Conservation (phyloP, 2,888 invertebrate genomes). For the Rhagonycha lutea region DNA sequence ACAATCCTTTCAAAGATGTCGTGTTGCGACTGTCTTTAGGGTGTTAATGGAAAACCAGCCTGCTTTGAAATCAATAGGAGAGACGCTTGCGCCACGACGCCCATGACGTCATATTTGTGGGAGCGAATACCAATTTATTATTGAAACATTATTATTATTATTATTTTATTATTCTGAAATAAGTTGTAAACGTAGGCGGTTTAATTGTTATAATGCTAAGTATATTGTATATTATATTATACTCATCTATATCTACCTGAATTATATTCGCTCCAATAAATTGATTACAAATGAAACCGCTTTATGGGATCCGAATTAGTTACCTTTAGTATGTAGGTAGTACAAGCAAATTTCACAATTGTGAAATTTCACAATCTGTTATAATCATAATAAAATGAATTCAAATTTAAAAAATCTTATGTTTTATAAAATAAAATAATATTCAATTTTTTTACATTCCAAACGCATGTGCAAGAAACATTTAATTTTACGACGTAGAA, state of each 20-base stretch:
- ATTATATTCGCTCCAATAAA: neutral
- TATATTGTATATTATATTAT: too few relatives aligned
- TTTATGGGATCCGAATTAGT: neutral
- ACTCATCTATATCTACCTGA: too few relatives aligned
- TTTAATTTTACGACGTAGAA: neutral
- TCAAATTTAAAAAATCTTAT: neutral
- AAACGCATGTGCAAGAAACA: neutral
- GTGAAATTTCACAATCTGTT: neutral
- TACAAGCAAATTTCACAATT: too few relatives aligned
- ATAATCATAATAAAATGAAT: neutral
- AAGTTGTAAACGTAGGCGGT: neutral
- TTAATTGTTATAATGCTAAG: neutral
- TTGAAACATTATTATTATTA: conserved; percentile 15
- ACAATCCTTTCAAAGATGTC: conserved; percentile 31
- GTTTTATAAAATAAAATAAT: too few relatives aligned
- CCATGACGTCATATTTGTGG: conserved; percentile 31
- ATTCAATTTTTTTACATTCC: neutral
- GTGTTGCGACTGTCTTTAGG: conserved; percentile 38
- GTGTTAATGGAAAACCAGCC: conserved; percentile 34
- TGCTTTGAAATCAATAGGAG: conserved; percentile 36
- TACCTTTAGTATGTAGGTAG: neutral
- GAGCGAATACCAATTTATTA: conserved; percentile 26
- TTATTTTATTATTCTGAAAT: neutral
- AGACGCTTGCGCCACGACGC: conserved; percentile 36
- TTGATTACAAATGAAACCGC: neutral